Base-by-base conservation (phyloP, 1,140 invertebrate species). In the Drosophila orena region DNA sequence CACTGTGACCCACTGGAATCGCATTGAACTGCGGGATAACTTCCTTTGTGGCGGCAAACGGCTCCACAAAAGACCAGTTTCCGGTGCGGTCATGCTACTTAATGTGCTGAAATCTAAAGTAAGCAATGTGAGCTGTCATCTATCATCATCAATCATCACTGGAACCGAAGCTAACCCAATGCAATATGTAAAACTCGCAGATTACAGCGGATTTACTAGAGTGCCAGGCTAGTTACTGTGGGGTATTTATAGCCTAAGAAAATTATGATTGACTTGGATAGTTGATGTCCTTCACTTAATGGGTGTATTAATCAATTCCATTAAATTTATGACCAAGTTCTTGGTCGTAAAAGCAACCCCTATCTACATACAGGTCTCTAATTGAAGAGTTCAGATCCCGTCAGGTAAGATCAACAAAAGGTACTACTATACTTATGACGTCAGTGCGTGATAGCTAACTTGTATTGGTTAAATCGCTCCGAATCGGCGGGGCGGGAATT, bases 81-180 rank as follows among this genome's bases (percentile, higher is more conserved):
- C 81, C 83, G 83, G 61, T 71, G 14, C 55, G 62, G 62, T 65
- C 75, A 79, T 68, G 81, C 57, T 77, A 42, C 46, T 74, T 77
- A 57, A 56, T 62, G 34, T 78, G 68, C 49, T 79, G 55, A 81
- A 71, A 60, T 56, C 62, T 69, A 55, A 55, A 57, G 35, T 65
- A 81, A 81, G 60, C 71, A 62, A 66, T 27, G 8, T 38, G 14
- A 47, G 61, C 49, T 69, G 43, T 70, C 66, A 69, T 57, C 65
- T 50, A 58, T 71, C 46, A 50, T 37, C 46, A 72, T 43, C 20
- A 10, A 17, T 12, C 50, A 44, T 17, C n/a, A 20, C 58, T 34
- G 11, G 10, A 24, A 11, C 12, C 15, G 27, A 11, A 62, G 56
- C 30, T 46, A 44, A 12, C 47, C 17, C 59, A 37, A 53, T 30